Base-by-base conservation (phyloP, 1,140 invertebrate species). In the Philopotamus ludificatus region DNA sequence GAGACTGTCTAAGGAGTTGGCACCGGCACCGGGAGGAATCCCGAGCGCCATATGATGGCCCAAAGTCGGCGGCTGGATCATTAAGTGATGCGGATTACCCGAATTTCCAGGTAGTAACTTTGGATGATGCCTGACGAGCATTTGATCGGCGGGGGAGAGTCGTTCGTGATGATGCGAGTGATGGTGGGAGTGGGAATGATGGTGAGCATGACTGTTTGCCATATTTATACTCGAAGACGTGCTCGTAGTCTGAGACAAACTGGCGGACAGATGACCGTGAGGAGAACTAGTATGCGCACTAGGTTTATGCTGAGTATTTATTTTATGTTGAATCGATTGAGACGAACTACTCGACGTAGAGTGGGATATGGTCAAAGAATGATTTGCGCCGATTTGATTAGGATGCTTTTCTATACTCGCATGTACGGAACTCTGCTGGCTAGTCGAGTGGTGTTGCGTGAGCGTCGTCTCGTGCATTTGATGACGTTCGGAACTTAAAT, bases 81-180 rank as follows among this genome's bases (percentile, higher is more conserved):
- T 86, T 54, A 87, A 76, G 74, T 87, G 86, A 75, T 85, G 86
- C 47, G 85, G 79, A 77, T 84, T 86, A 41, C 81, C 82, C 71
- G 77, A 72, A 69, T 72, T 78, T 18, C 72, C 73, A 8, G 81
- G 80, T 20, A 83, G 74, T 73, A 83, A 76, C 72, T 82, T 81
- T 44, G 80, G 81, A 71, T 82, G 82, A 75, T 79, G 83, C 67
- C 79, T 76, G 59, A 79, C 72, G 28, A 82, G 70, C 77, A 83
- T 83, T 15, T 79, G 77, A 68, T 80, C 78, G 58, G 77, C 79
- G n/a, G 81, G 81, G 4, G 80, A 81, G 12, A 82, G 67, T 50
- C 81, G 72, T 66, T 81, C 81, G 39, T 79, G 81, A 63, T 79
- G 78, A 66, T 84, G 82, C 16, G 81, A 79, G 50, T 83, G 77